Evolutionary conservation across 2,113 vertebrate species (phyloP).

Genomic region (Psilopsiagon aurifrons): DNA sequence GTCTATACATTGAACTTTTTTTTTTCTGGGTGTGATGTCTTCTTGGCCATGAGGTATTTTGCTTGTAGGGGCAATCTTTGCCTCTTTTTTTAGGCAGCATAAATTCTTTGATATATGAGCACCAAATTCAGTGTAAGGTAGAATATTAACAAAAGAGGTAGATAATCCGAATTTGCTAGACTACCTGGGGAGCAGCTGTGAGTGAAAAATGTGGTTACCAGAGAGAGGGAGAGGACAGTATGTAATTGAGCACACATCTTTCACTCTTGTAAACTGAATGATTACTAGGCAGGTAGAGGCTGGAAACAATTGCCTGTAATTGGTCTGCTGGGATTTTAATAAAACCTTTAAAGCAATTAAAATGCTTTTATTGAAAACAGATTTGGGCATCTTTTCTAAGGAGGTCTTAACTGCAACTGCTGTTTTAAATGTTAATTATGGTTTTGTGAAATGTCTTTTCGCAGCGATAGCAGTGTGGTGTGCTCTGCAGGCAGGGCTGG

Average conservation of each 20-base stretch:
- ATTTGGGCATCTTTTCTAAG: constrained; percentile 1
- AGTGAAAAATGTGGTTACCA: not conserved
- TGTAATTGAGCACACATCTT: not conserved
- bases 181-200: not conserved
- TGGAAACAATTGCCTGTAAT: constrained; percentile 44
- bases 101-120: not conserved
- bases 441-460: not conserved
- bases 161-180: not conserved
- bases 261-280: not conserved
- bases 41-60: not conserved
- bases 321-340: constrained; percentile 51
- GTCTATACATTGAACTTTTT: not conserved
- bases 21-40: not conserved
- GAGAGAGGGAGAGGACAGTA: not conserved
- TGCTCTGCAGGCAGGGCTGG: not conserved
- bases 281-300: constrained; percentile 23
- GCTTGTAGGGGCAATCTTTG: not conserved
- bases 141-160: not conserved
- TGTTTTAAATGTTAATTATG: constrained; percentile 33
- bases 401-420: not conserved
- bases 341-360: constrained; percentile 59
- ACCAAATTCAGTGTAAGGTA: not conserved
- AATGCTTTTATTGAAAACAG: constrained; percentile 58
- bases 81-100: not conserved
- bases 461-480: not conserved